Evolutionary conservation across 2,113 vertebrate genomes (phyloP).

Genomic region (Todiramphus chloris): DNA sequence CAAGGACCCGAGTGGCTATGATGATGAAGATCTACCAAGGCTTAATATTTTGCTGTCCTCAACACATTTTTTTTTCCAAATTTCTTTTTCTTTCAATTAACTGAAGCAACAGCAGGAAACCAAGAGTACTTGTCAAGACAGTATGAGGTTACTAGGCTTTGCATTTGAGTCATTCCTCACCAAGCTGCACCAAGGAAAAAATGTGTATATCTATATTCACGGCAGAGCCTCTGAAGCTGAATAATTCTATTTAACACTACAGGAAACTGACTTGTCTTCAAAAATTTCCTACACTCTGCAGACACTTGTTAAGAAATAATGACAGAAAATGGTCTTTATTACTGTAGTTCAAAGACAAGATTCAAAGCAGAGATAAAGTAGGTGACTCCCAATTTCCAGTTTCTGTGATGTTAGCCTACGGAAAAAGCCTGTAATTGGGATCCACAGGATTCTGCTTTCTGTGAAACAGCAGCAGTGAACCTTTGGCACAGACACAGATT

Average conservation of each 20-base stretch:
- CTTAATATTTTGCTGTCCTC: constrained; percentile 32
- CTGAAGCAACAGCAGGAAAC: constrained; percentile 15
- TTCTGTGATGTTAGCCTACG: neutral
- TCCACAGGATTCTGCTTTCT: constrained; percentile 23
- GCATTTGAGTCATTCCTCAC: neutral
- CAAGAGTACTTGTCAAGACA: constrained; percentile 1
- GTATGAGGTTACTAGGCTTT: neutral
- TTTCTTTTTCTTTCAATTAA: constrained; percentile 34
- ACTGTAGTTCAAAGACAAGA: constrained; percentile 33
- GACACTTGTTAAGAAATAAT: constrained; percentile 56
- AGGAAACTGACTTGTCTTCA: constrained; percentile 52
- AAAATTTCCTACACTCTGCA: constrained; percentile 35
- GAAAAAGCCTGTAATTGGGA: constrained; percentile 37
- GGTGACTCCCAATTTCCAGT: constrained; percentile 42
- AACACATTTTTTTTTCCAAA: neutral
- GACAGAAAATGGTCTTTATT: constrained; percentile 40
- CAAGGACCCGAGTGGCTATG: neutral
- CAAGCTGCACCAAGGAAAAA: neutral
- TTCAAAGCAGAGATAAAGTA: constrained; percentile 48
- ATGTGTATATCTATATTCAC: neutral
- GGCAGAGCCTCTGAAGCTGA: neutral
- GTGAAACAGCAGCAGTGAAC: neutral
- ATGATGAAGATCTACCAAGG: neutral
- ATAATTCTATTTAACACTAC: constrained; percentile 51
- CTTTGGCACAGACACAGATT: neutral